Conservation (phyloP, 2,888 invertebrate genomes). For the Neoascia interrupta region DNA sequence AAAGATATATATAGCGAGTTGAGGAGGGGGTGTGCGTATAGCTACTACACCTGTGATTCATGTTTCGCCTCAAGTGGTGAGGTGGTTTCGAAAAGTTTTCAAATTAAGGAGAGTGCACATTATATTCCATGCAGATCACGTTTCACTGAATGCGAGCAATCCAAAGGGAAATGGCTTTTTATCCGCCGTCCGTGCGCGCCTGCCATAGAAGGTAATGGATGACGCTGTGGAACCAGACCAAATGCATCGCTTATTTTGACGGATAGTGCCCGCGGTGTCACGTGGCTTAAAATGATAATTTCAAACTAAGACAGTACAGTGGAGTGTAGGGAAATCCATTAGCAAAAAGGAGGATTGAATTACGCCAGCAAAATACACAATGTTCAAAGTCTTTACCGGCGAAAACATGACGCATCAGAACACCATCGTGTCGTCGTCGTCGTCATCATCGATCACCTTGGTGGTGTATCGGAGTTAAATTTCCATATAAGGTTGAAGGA, state of each 20-base stretch:
- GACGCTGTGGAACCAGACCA: constrained; percentile 5
- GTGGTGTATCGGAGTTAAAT: constrained; percentile 3
- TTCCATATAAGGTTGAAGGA: constrained; percentile 45
- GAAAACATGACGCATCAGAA: constrained; percentile 25
- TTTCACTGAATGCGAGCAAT: constrained; percentile 24
- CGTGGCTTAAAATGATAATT: constrained; percentile 16
- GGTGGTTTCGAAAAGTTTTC: constrained; percentile 26
- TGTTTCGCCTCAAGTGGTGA: not conserved
- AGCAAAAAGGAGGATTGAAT: not conserved
- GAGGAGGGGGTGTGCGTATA: constrained; percentile 12
- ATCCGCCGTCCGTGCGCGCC: constrained; percentile 23
- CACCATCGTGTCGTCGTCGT: not conserved
- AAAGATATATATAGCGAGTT: constrained; percentile 23
- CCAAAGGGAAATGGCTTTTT: constrained; percentile 33
- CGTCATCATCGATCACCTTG: constrained; percentile 39
- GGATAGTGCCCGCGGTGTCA: constrained; percentile 1
- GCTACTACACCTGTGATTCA: constrained; percentile 4
- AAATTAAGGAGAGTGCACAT: not conserved
- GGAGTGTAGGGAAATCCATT: not conserved
- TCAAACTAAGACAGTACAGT: not conserved
- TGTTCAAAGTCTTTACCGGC: constrained; percentile 11
- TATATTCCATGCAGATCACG: constrained; percentile 49
- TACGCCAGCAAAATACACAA: constrained; percentile 17
- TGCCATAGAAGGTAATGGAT: constrained; percentile 12
- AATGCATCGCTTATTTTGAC: not conserved